Base-by-base conservation (phyloP, 2,113 vertebrate species). In the Morone chrysops region DNA sequence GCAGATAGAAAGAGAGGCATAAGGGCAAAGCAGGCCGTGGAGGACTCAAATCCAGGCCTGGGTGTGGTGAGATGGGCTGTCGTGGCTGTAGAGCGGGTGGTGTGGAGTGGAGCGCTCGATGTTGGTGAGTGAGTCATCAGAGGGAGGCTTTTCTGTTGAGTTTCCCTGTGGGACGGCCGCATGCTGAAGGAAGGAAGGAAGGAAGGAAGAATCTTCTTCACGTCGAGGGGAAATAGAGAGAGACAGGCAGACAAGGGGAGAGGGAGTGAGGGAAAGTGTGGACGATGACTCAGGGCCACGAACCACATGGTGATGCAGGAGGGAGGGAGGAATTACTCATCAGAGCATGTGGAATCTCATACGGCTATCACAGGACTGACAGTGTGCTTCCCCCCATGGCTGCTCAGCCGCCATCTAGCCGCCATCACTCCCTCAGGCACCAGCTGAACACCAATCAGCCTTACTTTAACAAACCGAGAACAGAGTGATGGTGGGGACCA, bases 261-360 rank as follows among this genome's bases (percentile, higher is more conserved):
- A 87, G 79, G 79, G 83, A 72, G 89, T 36, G 72, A 91, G 89
- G 90, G 90, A 94, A 91, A 91, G 92, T 90, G 90, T 88, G 90
- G 91, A 91, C 60, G 87, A 96, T 96, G 97, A 97, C 95, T 96
- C 95, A 96, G 87, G 94, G 92, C 94, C 91, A 94, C 88, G 94
- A 95, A 96, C 95, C 96, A 95, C 94, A 94, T 90, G 89, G 87
- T 47, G 78, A 84, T 88, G 93, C 94, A 94, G 90, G 92, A 94
- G 81, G 92, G 93, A 92, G 92, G 81, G 92, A 96, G 95, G 94
- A 94, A 94, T 97, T 96, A 96, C 96, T 98, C 97, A 97, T 95
- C 92, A 94, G 94, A 95, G 95, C 96, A 95, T 93, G 93, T 96
- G 96, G 96, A 97, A 96, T 97, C 96, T 96, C 95, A 96, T 95